These are phyloP conservation scores for Belonocnema kinseyi DNA, from an alignment of 1,140 invertebrate genomes.

Conservation along the genomic window DNA sequence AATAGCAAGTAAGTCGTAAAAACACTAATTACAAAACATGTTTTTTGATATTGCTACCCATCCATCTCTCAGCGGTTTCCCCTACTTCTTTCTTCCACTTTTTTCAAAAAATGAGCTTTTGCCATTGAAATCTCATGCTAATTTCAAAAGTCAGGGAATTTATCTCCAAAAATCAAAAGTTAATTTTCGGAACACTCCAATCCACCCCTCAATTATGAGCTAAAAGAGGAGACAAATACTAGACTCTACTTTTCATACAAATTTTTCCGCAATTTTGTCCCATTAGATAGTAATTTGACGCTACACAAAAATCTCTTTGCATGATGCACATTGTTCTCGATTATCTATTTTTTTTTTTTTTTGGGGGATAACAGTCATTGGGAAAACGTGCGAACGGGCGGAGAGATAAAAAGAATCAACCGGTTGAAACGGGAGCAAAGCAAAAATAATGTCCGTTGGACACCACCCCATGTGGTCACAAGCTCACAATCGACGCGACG, in stretches of 20 bases:
- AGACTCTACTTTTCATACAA: background rate
- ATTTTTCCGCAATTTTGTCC: constrained; percentile 14
- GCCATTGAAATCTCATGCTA: too few relatives aligned
- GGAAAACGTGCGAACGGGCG: constrained; percentile 37
- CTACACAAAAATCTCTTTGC: constrained; percentile 3
- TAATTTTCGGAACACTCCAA: too few relatives aligned
- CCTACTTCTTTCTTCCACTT: too few relatives aligned
- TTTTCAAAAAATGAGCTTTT: too few relatives aligned
- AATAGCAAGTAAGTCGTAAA: too few relatives aligned
- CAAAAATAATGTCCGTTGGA: background rate
- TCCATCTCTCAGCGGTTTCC: too few relatives aligned
- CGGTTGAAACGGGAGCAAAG: constrained; percentile 21
- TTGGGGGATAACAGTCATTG: constrained; percentile 34
- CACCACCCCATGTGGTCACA: background rate
- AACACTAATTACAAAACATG: too few relatives aligned
- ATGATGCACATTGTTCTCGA: constrained; percentile 7
- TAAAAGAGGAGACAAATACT: constrained; percentile 20
- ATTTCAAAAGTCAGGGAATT: too few relatives aligned
- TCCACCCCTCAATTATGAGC: too few relatives aligned
- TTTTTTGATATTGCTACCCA: too few relatives aligned
- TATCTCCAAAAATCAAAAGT: too few relatives aligned
- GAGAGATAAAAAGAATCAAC: constrained; percentile 19
- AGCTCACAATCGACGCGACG: constrained; percentile 52
- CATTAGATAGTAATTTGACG: constrained; percentile 26
- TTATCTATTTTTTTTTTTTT: background rate